Evolutionary conservation across 2,888 invertebrate genomes (phyloP), one percentile per base, ranked within the genome.

Genomic region (Lamellibrachia columna): DNA sequence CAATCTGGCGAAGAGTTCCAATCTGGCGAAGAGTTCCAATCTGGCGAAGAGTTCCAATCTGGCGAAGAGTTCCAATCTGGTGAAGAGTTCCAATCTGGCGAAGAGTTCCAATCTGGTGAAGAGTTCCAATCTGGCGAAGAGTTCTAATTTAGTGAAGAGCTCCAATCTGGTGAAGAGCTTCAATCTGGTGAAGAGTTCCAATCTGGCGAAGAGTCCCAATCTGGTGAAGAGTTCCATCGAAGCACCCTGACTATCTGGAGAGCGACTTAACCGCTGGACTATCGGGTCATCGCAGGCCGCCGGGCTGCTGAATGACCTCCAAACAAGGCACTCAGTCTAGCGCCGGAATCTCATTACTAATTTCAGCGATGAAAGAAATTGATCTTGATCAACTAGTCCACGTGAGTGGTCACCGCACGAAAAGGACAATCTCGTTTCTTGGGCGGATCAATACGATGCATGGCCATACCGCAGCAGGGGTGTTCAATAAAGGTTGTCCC

Each of bases 281-380:
- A n/a, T 22, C 75, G 75, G 75, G 75, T 75, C 75, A 75, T 75
- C 55, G 7, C 9, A 7, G 55, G 1, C 9, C 55, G 7, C 55
- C 55, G 8, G 55, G 55, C 55, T 7, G 9, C 55, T 55, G 22
- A n/a, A 75, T 22, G 22, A 75, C 15, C 1, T 15, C 75, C 11
- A n/a, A 6, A 22, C 75, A 22, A 15, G n/a, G 22, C n/a, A 15
- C 75, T 22, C 22, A 15, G 75, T 75, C 22, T 6, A 22, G 15
- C 75, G 75, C 75, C 75, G 75, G n/a, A 75, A 75, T 75, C 75
- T 75, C 75, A 75, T 75, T 75, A 75, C 75, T 75, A 22, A 75
- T 75, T 75, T 75, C 22, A n/a, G 3, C 75, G 75, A 75, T 75
- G 75, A 75, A 75, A 75, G 75, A 75, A 75, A 75, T 75, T 75